Evolutionary conservation across 2,113 vertebrate species (phyloP), one percentile per base, ranked within the genome.

Genomic region (Pygoscelis antarcticus): DNA sequence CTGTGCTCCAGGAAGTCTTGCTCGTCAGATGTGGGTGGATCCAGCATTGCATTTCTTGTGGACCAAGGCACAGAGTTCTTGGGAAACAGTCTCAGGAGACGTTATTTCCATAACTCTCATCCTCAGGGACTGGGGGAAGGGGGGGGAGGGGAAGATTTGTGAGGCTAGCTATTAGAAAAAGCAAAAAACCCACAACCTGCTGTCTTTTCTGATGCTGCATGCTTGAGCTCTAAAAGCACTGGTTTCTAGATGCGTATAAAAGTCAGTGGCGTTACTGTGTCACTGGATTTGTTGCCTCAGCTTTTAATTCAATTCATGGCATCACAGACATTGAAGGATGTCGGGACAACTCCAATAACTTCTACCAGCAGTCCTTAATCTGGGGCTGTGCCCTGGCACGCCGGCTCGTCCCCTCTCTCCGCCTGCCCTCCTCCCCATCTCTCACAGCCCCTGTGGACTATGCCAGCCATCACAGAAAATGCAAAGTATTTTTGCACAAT

Each of bases 21-120:
- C 32, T 91, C 6, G 5, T 62, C 0, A 0, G 58, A 69, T 77
- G 92, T 96, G 95, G 95, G 95, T 80, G 78, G 87, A 76, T 90
- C 66, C 1, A 6, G n/a, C 49, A 38, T 3, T 72, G 57, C 36
- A 60, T 72, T 89, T 94, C 89, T 85, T 61, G 82, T 21, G 58
- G 92, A 76, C 74, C 27, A 69, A 91, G 61, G 70, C 78, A 87
- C 61, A 85, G 57, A 87, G 82, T 87, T 91, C 81, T 96, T 96
- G 91, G 82, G 89, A 96, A 97, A 89, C 52, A 34, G 58, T 91
- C 93, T 96, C 78, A 13, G 78, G 92, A 80, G 92, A 34, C 0
- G 0, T 61, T 85, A 62, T 94, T 95, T 96, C 87, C 54, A 46
- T 88, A 90, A 90, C 46, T 80, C 70, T 83, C 1, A 2, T 85